Conservation (phyloP, 1,140 invertebrate genomes). For the Thaumetopoea pityocampa region DNA sequence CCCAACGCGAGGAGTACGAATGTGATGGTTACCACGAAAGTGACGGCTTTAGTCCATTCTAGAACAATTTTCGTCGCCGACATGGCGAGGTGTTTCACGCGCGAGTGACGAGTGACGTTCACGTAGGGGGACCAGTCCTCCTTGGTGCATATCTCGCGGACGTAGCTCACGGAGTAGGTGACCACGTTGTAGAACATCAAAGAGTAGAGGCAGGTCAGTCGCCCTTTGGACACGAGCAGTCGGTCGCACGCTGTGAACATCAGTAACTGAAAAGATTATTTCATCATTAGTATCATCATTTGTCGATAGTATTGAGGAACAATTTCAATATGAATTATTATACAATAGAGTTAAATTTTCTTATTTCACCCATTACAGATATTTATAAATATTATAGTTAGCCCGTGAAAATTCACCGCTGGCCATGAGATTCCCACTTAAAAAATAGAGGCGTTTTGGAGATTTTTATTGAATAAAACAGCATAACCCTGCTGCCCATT, state of each 20-base stretch:
- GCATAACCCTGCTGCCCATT: too few relatives aligned
- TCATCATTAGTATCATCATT: too few relatives aligned
- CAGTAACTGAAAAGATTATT: conserved; percentile 76
- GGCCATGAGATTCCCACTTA: too few relatives aligned
- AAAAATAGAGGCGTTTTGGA: too few relatives aligned
- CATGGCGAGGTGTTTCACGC: conserved; percentile 87
- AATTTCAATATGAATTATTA: too few relatives aligned
- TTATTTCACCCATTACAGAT: too few relatives aligned
- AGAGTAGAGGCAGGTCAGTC: conserved; percentile 83
- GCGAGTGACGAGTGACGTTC: conserved; percentile 82
- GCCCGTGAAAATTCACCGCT: too few relatives aligned
- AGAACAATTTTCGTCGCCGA: conserved; percentile 87
- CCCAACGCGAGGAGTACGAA: conserved; percentile 86
- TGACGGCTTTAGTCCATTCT: conserved; percentile 89
- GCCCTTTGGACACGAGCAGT: conserved; percentile 77
- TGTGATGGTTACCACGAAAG: conserved; percentile 87
- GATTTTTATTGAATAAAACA: too few relatives aligned
- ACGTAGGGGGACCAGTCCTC: conserved; percentile 87
- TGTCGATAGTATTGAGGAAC: conserved; percentile 2
- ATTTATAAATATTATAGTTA: too few relatives aligned
- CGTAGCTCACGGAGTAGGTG: conserved; percentile 85
- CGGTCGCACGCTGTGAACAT: conserved; percentile 85
- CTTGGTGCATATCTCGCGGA: conserved; percentile 83
- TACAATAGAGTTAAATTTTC: too few relatives aligned
- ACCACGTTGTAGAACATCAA: conserved; percentile 89